A percentile compares a stretch with the other conserved stretches of the same genome.
Conservation (phyloP, 2,888 invertebrate genomes). For the Drosophila glabriapex region DNA sequence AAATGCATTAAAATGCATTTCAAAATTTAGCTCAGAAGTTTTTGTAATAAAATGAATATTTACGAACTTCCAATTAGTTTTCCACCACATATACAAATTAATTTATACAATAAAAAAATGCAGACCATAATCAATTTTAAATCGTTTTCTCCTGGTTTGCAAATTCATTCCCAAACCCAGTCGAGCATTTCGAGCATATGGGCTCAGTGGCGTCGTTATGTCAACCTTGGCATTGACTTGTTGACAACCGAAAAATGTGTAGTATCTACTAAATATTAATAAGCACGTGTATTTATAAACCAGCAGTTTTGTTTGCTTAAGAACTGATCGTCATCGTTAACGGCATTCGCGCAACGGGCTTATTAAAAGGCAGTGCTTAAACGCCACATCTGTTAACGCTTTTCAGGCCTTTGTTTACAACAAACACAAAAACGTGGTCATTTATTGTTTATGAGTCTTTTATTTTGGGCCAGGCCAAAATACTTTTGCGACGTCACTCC, state of each 20-base stretch:
- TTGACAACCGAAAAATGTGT: slow-evolving; percentile 15
- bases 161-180: slow-evolving; percentile 10
- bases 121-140: not conserved
- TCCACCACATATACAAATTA: not conserved
- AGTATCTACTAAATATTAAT: slow-evolving; percentile 43
- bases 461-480: slow-evolving; percentile 28
- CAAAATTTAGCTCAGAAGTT: not conserved
- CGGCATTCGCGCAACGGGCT: slow-evolving; percentile 24
- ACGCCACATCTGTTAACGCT: slow-evolving; percentile 74
- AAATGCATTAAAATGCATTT: not conserved
- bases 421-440: slow-evolving; percentile 42
- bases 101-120: not conserved
- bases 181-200: slow-evolving; percentile 15
- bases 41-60: not conserved
- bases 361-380: slow-evolving; percentile 55
- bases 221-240: slow-evolving; percentile 58
- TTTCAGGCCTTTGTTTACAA: slow-evolving; percentile 66
- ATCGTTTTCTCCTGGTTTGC: not conserved
- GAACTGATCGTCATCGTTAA: slow-evolving; percentile 48
- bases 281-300: slow-evolving; percentile 53
- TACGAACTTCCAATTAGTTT: not conserved
- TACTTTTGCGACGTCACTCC: slow-evolving; percentile 59
- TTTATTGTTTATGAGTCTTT: slow-evolving; percentile 62
- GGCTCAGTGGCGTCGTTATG: slow-evolving; percentile 12
- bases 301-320: slow-evolving; percentile 54